Base-by-base conservation (phyloP, 2,888 invertebrate species). In the Ctena decussata region DNA sequence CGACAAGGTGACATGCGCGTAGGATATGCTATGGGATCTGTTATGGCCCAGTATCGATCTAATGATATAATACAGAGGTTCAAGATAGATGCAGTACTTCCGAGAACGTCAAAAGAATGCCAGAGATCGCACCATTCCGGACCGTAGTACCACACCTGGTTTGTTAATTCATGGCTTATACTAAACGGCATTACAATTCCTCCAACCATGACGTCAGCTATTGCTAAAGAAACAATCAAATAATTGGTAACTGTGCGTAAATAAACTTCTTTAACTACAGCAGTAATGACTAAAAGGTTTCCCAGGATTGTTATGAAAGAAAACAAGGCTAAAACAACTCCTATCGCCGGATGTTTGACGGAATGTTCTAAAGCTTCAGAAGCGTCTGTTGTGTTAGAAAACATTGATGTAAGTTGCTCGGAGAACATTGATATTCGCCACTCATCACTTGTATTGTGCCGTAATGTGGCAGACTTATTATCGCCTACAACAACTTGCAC, bases 11-110 rank as follows among this genome's bases (percentile, higher is more conserved):
- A 98, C 98, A 99, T 99, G 88, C 98, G 97, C 96, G 98, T 98
- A 0, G 99, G 99, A 96, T 99, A 99, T 72, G 98, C 98, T 91
- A 99, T 99, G 0, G 99, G 99, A 96, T 99, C 99, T 21, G 99
- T 99, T 87, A 99, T 99, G 70, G 99, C 99, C 99, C 99, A 99
- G 96, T 99, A 99, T 27, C 99, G 97, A 96, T 99, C 99, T 93
- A 99, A 96, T 0, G 98, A 98, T 93, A 99, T 99, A 41, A 99
- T 99, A 96, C 99, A 99, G 78, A 99, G 96, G 96, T 99, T 99
- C 75, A 99, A 97, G 93, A 99, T 99, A 18, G 99, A 99, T 6
- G 99, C 99, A 0, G 99, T 99, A 93, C 98, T 98, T 93, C 99
- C 99, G 0, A 99, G 97, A 0, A 99, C 99, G 95, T 99, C 99